Conservation (phyloP, 2,888 invertebrate species). For the Thera britannica region DNA sequence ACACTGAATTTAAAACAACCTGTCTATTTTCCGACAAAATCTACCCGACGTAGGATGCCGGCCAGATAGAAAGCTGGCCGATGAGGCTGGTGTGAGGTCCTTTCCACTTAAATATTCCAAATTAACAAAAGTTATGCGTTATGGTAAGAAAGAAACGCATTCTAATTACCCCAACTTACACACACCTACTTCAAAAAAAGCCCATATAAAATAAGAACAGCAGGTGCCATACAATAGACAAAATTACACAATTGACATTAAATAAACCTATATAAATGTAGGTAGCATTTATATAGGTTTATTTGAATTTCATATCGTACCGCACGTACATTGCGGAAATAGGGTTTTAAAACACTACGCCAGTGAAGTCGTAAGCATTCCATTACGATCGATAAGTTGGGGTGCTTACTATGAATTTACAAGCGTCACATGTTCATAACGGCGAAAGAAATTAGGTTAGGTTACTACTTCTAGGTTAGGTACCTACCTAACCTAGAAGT, state of each 20-base stretch:
- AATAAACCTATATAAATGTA: too few relatives aligned
- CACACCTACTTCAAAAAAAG: too few relatives aligned
- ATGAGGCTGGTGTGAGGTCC: not conserved
- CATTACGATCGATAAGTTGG: not conserved
- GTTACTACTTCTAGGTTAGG: too few relatives aligned
- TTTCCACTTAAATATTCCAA: not conserved
- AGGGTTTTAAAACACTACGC: too few relatives aligned
- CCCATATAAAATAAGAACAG: too few relatives aligned
- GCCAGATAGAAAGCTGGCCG: constrained; percentile 5
- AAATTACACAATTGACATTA: too few relatives aligned
- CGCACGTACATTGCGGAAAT: too few relatives aligned
- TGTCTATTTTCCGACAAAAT: constrained; percentile 51
- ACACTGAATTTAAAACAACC: constrained; percentile 63
- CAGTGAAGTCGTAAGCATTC: not conserved
- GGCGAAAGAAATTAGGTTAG: not conserved
- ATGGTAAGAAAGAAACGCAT: too few relatives aligned
- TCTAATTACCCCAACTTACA: not conserved
- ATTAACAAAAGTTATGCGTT: not conserved
- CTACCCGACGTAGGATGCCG: constrained; percentile 29
- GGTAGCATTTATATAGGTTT: too few relatives aligned
- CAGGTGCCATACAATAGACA: too few relatives aligned
- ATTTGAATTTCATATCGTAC: too few relatives aligned
- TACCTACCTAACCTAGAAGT: not conserved
- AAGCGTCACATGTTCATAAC: constrained; percentile 2
- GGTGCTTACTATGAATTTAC: not conserved